phyloP scores from a whole-genome alignment of 2,113 vertebrate genomes.

The Cyprinodon brontotheroides region DNA sequence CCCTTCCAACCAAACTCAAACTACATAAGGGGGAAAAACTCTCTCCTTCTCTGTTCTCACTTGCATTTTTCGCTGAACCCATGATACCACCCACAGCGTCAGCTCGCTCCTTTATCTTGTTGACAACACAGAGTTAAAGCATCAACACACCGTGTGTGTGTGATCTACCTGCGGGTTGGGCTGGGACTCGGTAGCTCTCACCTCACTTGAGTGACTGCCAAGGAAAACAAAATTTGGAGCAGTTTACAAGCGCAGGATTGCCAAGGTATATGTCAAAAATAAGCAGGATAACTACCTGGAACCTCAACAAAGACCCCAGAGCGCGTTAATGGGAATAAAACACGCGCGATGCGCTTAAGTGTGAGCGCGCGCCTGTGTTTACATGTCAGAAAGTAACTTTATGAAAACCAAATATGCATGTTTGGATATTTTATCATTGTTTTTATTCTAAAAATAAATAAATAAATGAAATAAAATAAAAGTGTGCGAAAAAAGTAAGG shows the following conservation, averaged over 20 bases:
- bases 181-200: conserved; percentile 29
- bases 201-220: conserved; percentile 57
- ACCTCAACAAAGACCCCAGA: not conserved
- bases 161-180: conserved; percentile 52
- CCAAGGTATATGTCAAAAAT: conserved; percentile 12
- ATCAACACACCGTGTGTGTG: conserved; percentile 22
- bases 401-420: not conserved
- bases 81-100: conserved; percentile 7
- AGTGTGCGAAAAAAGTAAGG: not conserved
- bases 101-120: not conserved
- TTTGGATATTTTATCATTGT: not conserved
- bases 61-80: not conserved
- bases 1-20: not conserved
- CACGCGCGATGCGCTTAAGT: too few relatives aligned
- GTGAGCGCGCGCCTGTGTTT: not conserved
- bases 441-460: not conserved
- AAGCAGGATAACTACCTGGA: not conserved
- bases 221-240: conserved; percentile 38
- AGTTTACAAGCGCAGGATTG: conserved; percentile 6
- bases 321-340: too few relatives aligned
- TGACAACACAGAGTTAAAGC: not conserved
- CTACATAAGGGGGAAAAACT: not conserved
- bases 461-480: too few relatives aligned
- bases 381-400: not conserved
- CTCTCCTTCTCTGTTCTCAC: not conserved